Evolutionary conservation across 2,888 invertebrate genomes (phyloP).

Genomic region (Ectobius pallidus): DNA sequence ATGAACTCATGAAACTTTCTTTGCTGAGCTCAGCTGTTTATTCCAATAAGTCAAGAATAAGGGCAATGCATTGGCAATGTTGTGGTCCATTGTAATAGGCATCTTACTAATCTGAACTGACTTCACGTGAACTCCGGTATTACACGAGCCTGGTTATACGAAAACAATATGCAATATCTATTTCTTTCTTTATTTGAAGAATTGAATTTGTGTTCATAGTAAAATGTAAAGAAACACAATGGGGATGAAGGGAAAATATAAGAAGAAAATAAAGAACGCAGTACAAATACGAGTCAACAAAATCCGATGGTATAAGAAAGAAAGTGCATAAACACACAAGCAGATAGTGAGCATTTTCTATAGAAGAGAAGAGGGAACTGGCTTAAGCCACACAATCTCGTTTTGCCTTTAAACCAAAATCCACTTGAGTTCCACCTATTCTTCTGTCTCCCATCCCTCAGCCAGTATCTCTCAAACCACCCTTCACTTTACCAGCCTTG

Average conservation of each 20-base stretch:
- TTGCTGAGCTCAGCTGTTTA: too few species aligned
- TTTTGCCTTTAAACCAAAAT: slow-evolving; percentile 26
- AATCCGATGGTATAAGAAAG: not conserved
- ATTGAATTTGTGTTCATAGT: too few species aligned
- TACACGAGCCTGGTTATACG: too few species aligned
- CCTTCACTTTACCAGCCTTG: not conserved
- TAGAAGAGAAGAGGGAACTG: slow-evolving; percentile 14
- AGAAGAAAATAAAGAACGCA: not conserved
- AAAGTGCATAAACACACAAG: not conserved
- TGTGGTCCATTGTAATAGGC: too few species aligned
- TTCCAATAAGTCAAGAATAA: too few species aligned
- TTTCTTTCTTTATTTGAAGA: too few species aligned
- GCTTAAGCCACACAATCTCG: slow-evolving; percentile 29
- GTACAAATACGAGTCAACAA: not conserved
- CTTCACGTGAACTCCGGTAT: too few species aligned
- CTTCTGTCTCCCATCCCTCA: slow-evolving; percentile 12
- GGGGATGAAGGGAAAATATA: not conserved
- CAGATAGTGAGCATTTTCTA: slow-evolving; percentile 4
- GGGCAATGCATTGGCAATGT: too few species aligned
- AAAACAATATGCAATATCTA: too few species aligned
- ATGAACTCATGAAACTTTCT: too few species aligned
- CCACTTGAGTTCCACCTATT: slow-evolving; percentile 23
- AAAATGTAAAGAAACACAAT: too few species aligned
- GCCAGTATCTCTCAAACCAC: not conserved
- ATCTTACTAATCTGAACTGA: too few species aligned